These are phyloP conservation scores for Hystrix brachyura DNA, from an alignment of 2,113 vertebrate species.

Conservation along the genomic window DNA sequence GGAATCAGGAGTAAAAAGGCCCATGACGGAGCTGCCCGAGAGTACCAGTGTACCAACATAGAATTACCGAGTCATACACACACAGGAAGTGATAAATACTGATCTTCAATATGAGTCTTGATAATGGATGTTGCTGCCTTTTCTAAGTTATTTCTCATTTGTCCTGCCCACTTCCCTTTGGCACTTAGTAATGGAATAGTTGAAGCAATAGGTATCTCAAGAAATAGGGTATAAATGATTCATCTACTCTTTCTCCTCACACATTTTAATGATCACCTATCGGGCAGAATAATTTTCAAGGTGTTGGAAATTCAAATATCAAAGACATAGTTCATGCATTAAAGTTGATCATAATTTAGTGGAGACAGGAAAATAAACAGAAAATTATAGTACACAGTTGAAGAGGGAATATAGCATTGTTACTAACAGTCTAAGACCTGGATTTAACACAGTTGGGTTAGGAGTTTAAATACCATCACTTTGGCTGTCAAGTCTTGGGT, in stretches of 20 bases:
- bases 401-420: not conserved
- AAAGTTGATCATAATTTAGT: conserved; percentile 15
- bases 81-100: not conserved
- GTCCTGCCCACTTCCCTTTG: conserved; percentile 29
- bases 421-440: not conserved
- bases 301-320: conserved; percentile 15
- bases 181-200: conserved; percentile 42
- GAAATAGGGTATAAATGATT: conserved; percentile 59
- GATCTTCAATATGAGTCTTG: not conserved
- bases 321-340: not conserved
- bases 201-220: conserved; percentile 36
- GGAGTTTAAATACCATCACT: not conserved
- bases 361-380: not conserved
- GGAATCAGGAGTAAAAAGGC: not conserved
- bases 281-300: conserved; percentile 32
- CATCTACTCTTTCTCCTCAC: conserved; percentile 14
- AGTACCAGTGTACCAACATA: not conserved
- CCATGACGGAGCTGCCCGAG: not conserved
- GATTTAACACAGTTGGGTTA: not conserved
- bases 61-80: not conserved
- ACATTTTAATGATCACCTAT: conserved; percentile 58
- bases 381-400: not conserved
- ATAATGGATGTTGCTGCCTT: conserved; percentile 15
- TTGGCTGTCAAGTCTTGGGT: not conserved
- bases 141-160: conserved; percentile 28